These are phyloP conservation scores for Dastarcus helophoroides DNA, from an alignment of 2,888 invertebrate species.

Conservation along the genomic window DNA sequence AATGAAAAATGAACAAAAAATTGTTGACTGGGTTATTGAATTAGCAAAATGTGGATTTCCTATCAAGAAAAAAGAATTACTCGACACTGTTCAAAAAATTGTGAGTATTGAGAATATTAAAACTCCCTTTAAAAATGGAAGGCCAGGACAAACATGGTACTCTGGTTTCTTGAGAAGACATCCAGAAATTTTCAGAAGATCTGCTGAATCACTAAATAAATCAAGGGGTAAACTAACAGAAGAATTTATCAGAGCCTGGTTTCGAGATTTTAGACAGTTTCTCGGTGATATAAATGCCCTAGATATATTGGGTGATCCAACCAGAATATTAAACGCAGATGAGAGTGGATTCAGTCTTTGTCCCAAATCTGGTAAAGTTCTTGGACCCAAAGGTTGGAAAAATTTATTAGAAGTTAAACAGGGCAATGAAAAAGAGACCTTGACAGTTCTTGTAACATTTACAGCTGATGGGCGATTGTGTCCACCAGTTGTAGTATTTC, in stretches of 20 bases:
- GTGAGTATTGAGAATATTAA: conserved; percentile 1
- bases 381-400: conserved; percentile 12
- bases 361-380: conserved; percentile 12
- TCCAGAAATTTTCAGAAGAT: conserved; percentile 9
- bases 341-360: conserved; percentile 26
- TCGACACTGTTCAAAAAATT: conserved; percentile 6
- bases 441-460: conserved; percentile 14
- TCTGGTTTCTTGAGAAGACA: conserved; percentile 12
- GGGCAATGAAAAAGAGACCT: conserved; percentile 14
- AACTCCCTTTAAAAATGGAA: conserved; percentile 12
- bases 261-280: conserved; percentile 13
- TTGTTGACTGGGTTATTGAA: conserved; percentile 3
- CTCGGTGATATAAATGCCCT: conserved; percentile 6
- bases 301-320: conserved; percentile 16
- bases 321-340: conserved; percentile 26
- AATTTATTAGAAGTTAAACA: conserved; percentile 10
- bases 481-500: conserved; percentile 8
- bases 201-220: conserved; percentile 14
- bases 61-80: conserved; percentile 2
- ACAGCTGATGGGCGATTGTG: conserved; percentile 9
- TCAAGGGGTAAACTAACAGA: conserved; percentile 15
- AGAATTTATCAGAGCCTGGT: conserved; percentile 17
- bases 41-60: conserved; percentile 9
- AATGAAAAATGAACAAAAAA: too few relatives aligned
- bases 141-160: conserved; percentile 16